Conservation (phyloP, 2,113 vertebrate genomes). For the Sula dactylatra region DNA sequence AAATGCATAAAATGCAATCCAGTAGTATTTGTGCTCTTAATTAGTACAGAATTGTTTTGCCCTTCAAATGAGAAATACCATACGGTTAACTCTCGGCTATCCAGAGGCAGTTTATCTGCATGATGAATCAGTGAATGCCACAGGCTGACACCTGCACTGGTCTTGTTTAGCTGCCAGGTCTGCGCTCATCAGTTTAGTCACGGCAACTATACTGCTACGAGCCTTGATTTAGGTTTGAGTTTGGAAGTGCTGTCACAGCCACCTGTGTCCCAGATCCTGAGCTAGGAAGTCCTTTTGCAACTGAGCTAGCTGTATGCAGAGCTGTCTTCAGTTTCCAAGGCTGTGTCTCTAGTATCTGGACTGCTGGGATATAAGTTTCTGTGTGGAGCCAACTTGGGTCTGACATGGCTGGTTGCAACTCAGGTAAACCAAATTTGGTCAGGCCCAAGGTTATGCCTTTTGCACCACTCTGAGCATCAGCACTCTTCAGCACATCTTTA, state of each 20-base stretch:
- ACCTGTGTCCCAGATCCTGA: not conserved
- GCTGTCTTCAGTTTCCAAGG: not conserved
- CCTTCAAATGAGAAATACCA: not conserved
- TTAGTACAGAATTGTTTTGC: not conserved
- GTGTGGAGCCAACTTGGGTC: not conserved
- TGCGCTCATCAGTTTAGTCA: not conserved
- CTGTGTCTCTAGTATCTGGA: not conserved
- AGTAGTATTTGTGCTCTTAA: not conserved
- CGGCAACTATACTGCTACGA: accelerated
- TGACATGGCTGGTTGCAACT: not conserved
- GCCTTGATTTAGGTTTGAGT: not conserved
- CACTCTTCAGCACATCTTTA: not conserved
- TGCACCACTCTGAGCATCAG: not conserved
- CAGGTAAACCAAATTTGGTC: not conserved
- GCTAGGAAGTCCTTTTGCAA: not conserved
- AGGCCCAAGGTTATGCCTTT: not conserved
- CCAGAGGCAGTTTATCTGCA: not conserved
- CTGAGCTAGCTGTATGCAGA: not conserved
- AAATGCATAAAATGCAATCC: not conserved
- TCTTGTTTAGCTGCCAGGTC: not conserved
- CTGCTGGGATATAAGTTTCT: not conserved
- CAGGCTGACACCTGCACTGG: not conserved
- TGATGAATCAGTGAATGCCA: not conserved
- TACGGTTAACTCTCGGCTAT: not conserved
- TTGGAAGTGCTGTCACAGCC: not conserved